A percentile compares a stretch with the other conserved stretches of the same genome.
Conservation (phyloP, 1,140 invertebrate species). For the Brachionus calyciflorus region DNA sequence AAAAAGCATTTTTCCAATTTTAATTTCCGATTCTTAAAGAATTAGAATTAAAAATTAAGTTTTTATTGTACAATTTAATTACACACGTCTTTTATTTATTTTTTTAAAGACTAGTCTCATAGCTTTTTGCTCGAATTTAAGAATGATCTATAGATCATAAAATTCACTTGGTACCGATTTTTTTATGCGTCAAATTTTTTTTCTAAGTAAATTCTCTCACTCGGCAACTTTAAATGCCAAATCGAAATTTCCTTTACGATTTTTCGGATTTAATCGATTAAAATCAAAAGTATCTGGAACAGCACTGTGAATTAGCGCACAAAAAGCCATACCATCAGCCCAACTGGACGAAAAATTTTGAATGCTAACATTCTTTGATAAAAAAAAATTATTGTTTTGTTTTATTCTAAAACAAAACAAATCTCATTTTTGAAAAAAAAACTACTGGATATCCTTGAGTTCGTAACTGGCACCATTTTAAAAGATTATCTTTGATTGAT, state of each 20-base stretch:
- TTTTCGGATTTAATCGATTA: slow-evolving; percentile 75
- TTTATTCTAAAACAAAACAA: background rate
- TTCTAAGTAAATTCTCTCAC: slow-evolving; percentile 62
- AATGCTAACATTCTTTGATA: slow-evolving; percentile 79
- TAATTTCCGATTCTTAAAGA: too few relatives aligned
- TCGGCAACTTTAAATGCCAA: slow-evolving; percentile 92
- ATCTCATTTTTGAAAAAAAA: background rate
- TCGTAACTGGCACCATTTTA: slow-evolving; percentile 31
- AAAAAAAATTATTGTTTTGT: background rate
- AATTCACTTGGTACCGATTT: too few relatives aligned
- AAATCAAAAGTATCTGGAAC: slow-evolving; percentile 93
- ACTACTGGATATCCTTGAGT: slow-evolving; percentile 43
- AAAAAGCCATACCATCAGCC: slow-evolving; percentile 92
- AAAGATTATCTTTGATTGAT: slow-evolving; percentile 38
- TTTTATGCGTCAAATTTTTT: background rate
- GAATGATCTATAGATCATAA: too few relatives aligned
- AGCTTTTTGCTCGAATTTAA: too few relatives aligned
- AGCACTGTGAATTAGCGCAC: slow-evolving; percentile 91
- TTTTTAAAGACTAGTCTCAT: too few relatives aligned
- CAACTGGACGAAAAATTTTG: slow-evolving; percentile 94
- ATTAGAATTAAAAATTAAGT: too few relatives aligned
- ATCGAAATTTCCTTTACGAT: slow-evolving; percentile 87
- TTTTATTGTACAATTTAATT: too few relatives aligned
- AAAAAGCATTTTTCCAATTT: too few relatives aligned
- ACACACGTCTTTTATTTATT: too few relatives aligned